These are phyloP conservation scores for Tipula unca DNA, from an alignment of 2,888 invertebrate species.

Conservation along the genomic window DNA sequence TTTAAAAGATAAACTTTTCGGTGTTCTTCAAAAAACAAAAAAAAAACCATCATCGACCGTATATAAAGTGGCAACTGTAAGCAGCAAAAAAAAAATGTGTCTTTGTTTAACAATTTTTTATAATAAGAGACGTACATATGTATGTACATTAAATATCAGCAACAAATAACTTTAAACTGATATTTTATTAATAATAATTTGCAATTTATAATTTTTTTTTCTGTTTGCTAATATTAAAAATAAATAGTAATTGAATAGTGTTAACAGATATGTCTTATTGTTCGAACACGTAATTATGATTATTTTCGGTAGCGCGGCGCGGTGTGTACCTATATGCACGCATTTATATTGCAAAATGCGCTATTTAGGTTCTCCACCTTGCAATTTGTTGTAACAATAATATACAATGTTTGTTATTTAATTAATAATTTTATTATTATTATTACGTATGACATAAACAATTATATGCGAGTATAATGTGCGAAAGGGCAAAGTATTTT, in stretches of 20 bases:
- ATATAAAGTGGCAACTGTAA: not conserved
- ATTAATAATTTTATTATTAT: too few relatives aligned
- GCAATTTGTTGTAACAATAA: too few relatives aligned
- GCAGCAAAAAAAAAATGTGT: not conserved
- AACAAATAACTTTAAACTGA: not conserved
- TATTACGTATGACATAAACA: too few relatives aligned
- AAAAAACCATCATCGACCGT: too few relatives aligned
- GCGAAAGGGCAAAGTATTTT: too few relatives aligned
- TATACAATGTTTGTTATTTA: too few relatives aligned
- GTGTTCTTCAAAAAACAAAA: not conserved
- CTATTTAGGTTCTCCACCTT: too few relatives aligned
- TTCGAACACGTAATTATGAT: constrained; percentile 19
- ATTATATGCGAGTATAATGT: too few relatives aligned
- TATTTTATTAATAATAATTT: not conserved
- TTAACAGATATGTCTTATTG: constrained; percentile 19
- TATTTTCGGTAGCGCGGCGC: not conserved
- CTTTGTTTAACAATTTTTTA: not conserved
- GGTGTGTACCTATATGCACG: not conserved
- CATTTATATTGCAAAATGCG: too few relatives aligned
- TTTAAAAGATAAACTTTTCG: not conserved
- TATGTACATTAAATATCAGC: not conserved
- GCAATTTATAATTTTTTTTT: not conserved
- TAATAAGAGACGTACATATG: not conserved
- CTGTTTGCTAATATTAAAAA: constrained; percentile 4
- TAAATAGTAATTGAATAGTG: constrained; percentile 9